Evolutionary conservation across 2,888 invertebrate species (phyloP).

Genomic region (Masnerella sp.): DNA sequence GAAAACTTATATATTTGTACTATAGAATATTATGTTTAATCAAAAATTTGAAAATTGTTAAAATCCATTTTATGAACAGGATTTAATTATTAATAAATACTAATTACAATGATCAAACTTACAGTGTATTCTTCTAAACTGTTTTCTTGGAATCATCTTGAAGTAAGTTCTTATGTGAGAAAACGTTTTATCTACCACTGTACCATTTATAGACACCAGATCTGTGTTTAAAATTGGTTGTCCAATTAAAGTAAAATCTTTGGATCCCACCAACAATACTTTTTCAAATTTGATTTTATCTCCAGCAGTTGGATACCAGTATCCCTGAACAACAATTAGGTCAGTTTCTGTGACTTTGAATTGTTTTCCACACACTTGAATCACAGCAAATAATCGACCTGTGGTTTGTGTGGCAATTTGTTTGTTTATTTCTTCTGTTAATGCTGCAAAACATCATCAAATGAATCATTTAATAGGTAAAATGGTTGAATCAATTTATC

Average conservation of each 20-base stretch:
- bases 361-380: slow-evolving; percentile 90
- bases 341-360: slow-evolving; percentile 92
- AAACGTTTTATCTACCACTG: slow-evolving; percentile 89
- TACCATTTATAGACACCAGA: slow-evolving; percentile 87
- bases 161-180: slow-evolving; percentile 89
- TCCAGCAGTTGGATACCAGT: slow-evolving; percentile 89
- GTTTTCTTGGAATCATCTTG: slow-evolving; percentile 87
- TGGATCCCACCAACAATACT: slow-evolving; percentile 87
- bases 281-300: slow-evolving; percentile 90
- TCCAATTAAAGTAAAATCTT: slow-evolving; percentile 90
- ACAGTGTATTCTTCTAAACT: slow-evolving; percentile 87
- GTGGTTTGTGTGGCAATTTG: slow-evolving; percentile 80
- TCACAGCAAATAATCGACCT: slow-evolving; percentile 88
- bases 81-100: not conserved
- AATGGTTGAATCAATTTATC: no score
- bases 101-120: slow-evolving; percentile 68
- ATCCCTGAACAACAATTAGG: slow-evolving; percentile 88
- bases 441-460: slow-evolving; percentile 77
- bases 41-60: not conserved
- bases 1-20: not conserved
- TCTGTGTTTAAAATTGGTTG: slow-evolving; percentile 87
- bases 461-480: no score
- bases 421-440: slow-evolving; percentile 83
- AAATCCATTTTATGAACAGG: not conserved
- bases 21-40: not conserved